Base-by-base conservation (phyloP, 2,888 invertebrate genomes). In the Cephus runcator region DNA sequence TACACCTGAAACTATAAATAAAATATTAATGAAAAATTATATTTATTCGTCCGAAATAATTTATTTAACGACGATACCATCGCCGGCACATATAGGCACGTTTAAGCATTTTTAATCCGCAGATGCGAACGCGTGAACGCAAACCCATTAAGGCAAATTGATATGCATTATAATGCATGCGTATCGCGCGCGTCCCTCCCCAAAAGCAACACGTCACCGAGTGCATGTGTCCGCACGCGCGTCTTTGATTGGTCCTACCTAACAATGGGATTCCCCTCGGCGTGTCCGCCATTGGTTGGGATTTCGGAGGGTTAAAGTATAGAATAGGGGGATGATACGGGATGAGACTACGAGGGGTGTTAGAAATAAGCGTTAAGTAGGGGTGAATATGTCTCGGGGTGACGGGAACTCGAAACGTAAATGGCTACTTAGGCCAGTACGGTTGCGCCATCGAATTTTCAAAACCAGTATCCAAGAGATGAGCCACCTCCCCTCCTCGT, bases 321-420 rank as follows among this genome's bases (percentile, higher is more conserved):
- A 83, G 87, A 88, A 88, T 86, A 87, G 85, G 87, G 89, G 89
- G 89, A 90, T 89, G 90, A 89, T 88, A 88, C 84, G 84, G 90
- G 90, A 90, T 89, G 90, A 88, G 88, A 87, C 85, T 86, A 83
- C 86, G 81, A 86, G 82, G 89, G 89, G 87, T 87, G 89, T 88
- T 83, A 85, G 88, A 15, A 87, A 88, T 87, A 88, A 89, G 89
- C 90, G 89, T 90, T 90, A 90, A 90, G 90, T 89, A 89, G 88
- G 89, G 88, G 86, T 85, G 85, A 88, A 83, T 81, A 84, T 81
- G 83, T 81, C 83, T 81, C 83, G 77, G 79, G 56, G 75, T 23
- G 56, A 31, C 31, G 31, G 75, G 56, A 68, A 77, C 35, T 56
- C 23, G 73, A 74, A 81, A 77, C 76, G 73, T 73, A 80, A 80